A percentile compares a stretch with the other conserved stretches of the same genome.
Evolutionary conservation across 2,888 invertebrate species (phyloP).

Genomic region (Myopa testacea): DNA sequence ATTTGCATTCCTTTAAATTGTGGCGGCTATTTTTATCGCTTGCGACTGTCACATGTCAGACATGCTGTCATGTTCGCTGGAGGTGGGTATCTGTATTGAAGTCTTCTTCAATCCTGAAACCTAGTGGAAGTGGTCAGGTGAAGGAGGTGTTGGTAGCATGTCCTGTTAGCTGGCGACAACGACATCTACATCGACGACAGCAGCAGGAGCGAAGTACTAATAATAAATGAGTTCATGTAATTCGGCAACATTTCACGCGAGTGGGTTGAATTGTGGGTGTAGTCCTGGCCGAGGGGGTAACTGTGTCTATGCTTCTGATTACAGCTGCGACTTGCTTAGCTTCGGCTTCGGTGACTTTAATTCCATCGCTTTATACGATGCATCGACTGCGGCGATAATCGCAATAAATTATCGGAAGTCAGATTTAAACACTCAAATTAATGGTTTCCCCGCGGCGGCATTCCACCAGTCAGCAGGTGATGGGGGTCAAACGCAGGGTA

Average conservation of each 20-base stretch:
- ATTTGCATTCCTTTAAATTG: slow-evolving; percentile 1
- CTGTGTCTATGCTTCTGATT: slow-evolving; percentile 3
- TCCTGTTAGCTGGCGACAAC: slow-evolving; percentile 3
- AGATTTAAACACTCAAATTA: slow-evolving; percentile 36
- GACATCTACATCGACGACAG: neutral
- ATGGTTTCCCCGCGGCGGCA: slow-evolving; percentile 2
- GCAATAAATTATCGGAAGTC: slow-evolving; percentile 36
- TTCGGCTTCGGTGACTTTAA: slow-evolving; percentile 9
- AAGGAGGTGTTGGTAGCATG: neutral
- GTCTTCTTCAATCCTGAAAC: neutral
- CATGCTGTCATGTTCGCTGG: neutral
- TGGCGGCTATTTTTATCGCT: slow-evolving; percentile 9
- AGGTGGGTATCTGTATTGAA: neutral
- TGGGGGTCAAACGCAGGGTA: neutral
- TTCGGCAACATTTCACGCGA: neutral
- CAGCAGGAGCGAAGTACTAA: slow-evolving; percentile 15
- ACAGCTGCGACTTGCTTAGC: neutral
- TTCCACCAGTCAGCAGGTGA: neutral
- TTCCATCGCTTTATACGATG: slow-evolving; percentile 13
- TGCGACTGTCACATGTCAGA: slow-evolving; percentile 3
- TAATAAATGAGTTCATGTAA: slow-evolving; percentile 30
- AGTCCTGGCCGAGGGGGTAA: neutral
- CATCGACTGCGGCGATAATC: slow-evolving; percentile 33
- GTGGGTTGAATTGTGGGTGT: neutral
- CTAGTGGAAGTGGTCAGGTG: neutral